phyloP scores from a whole-genome alignment of 2,113 vertebrate species.

The Ochotona curzoniae region DNA sequence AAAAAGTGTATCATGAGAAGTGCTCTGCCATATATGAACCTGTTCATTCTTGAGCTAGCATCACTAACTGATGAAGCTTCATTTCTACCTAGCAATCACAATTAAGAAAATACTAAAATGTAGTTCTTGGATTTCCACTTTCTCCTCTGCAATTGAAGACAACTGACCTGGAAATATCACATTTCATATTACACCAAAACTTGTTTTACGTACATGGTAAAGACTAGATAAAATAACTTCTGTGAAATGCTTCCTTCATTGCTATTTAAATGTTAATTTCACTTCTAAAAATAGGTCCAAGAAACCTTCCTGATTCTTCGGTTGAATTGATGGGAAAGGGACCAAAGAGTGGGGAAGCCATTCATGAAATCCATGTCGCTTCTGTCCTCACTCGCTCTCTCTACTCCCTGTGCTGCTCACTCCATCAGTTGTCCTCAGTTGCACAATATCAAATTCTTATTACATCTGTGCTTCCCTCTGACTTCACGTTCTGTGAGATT shows the following conservation, averaged over 20 bases:
- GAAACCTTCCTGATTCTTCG: not conserved
- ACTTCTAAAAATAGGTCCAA: not conserved
- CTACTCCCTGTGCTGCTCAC: not conserved
- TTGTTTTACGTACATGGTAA: not conserved
- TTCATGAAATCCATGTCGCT: not conserved
- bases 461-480: not conserved
- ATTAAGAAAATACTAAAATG: not conserved
- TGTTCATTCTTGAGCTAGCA: not conserved
- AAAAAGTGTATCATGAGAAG: not conserved
- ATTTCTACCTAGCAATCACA: not conserved
- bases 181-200: not conserved
- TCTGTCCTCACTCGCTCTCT: too few species aligned
- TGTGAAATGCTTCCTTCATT: not conserved
- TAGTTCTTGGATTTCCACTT: not conserved
- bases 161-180: not conserved
- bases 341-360: not conserved
- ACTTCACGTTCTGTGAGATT: not conserved
- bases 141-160: not conserved
- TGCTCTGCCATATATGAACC: not conserved
- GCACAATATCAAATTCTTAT: not conserved
- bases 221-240: not conserved
- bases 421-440: not conserved
- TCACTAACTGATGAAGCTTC: not conserved
- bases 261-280: not conserved
- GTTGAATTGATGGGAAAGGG: not conserved